Base-by-base conservation (phyloP, 2,888 invertebrate species). In the Laothoe populi region DNA sequence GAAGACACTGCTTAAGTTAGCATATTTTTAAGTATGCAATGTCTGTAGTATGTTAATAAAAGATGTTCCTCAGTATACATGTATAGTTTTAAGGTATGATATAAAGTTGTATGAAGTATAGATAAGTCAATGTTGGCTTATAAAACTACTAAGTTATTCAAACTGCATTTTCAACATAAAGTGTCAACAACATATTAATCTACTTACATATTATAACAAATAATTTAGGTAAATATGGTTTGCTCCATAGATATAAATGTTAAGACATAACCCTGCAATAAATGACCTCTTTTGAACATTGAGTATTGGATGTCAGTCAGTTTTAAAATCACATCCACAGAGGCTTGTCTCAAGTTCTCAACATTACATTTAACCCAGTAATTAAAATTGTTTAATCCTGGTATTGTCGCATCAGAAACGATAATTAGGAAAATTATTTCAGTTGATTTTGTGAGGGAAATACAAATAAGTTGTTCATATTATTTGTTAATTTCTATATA, bases 21-120 rank as follows among this genome's bases (percentile, higher is more conserved):
- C 19, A 35, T 49, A 42, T 49, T 13, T 59, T 58, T 58, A 44
- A 19, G 16, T 24, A n/a, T 35, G 46, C n/a, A 23, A 49, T 60
- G 46, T 40, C 24, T 21, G 16, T 60, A 49, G 16, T 40, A 16
- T 10, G 13, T 60, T 53, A 61, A 23, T 53, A 35, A 31, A 53
- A n/a, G n/a, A 42, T 44, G 53, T 44, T 53, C 46, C 60, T 53
- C 53, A 61, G 19, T 42, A 61, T 42, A 31, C 40, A 49, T 60
- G 24, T n/a, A 21, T 61, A 42, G 42, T 49, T 31, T 53, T 42
- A 57, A 57, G 40, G 40, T 23, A 40, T 21, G 5, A 21, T 11
- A 40, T 35, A 23, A 57, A 10, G 40, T 38, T 57, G n/a, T 49
- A 1, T 24, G 0, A 49, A 5, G 24, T 13, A 11, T 49, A 1